Conservation (phyloP, 2,797 vertebrate species). For the Astyanax mexicanus region DNA sequence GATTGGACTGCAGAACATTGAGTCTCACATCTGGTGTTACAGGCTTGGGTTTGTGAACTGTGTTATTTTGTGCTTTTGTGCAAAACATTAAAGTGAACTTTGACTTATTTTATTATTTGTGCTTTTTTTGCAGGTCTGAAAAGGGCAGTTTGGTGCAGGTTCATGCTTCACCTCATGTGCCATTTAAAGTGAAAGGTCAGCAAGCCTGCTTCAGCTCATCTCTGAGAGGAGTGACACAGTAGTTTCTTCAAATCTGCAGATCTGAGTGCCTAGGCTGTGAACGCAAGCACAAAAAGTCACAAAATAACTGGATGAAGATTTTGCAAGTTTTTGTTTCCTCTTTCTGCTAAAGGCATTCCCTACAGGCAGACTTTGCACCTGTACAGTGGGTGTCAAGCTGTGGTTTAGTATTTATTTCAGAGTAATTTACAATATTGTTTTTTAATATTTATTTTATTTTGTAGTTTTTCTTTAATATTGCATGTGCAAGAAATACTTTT, state of each 20-base stretch:
- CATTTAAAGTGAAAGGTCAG: neutral
- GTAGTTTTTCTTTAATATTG: constrained; percentile 9
- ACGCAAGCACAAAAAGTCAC: neutral
- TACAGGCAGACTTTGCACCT: too few relatives aligned
- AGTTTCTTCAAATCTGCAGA: neutral
- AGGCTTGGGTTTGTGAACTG: neutral
- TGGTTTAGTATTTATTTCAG: constrained; percentile 38
- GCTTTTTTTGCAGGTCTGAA: constrained; percentile 9
- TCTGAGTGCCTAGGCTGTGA: neutral
- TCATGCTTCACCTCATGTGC: neutral
- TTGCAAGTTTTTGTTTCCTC: too few relatives aligned
- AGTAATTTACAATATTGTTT: constrained; percentile 32
- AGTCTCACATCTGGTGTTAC: neutral
- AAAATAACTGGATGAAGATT: neutral
- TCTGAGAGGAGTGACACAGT: neutral
- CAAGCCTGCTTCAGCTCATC: constrained; percentile 3
- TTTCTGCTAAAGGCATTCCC: too few relatives aligned
- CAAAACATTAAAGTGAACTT: neutral
- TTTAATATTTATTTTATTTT: constrained; percentile 40
- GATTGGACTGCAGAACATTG: neutral
- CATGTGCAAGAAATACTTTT: constrained; percentile 10
- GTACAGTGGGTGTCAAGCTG: too few relatives aligned
- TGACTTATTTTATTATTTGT: neutral
- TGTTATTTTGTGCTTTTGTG: neutral
- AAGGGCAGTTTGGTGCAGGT: neutral